Evolutionary conservation across 2,888 invertebrate species (phyloP).

Genomic region (Callyntrura sp.): DNA sequence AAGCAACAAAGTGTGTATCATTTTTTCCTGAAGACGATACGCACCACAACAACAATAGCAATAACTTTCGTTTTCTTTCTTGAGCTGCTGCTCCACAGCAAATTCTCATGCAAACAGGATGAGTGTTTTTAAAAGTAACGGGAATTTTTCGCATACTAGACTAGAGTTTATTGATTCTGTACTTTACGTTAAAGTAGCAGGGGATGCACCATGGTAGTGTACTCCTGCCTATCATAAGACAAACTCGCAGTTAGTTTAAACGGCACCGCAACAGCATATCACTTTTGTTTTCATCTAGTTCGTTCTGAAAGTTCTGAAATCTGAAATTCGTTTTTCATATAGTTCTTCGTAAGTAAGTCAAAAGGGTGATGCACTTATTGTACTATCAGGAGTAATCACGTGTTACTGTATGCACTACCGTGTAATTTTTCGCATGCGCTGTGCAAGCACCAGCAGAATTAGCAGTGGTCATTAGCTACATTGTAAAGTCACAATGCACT

Average conservation of each 20-base stretch:
- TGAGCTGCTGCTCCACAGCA: conserved; percentile 18
- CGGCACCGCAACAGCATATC: conserved; percentile 46
- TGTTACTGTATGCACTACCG: conserved; percentile 33
- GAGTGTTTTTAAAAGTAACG: conserved; percentile 62
- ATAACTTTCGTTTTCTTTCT: conserved; percentile 75
- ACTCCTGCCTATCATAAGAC: neutral
- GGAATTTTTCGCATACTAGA: conserved; percentile 51
- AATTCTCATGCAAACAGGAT: conserved; percentile 76
- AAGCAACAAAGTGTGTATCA: conserved; percentile 39
- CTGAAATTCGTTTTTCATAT: conserved; percentile 68
- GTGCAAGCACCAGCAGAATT: neutral
- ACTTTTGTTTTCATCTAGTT: conserved; percentile 75
- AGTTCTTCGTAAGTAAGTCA: conserved; percentile 72
- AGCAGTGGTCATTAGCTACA: neutral
- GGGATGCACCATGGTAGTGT: neutral
- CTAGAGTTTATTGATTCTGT: conserved; percentile 8
- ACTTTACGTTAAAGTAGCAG: too few relatives aligned
- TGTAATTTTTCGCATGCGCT: conserved; percentile 54
- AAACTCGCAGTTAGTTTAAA: neutral
- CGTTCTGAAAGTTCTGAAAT: too few relatives aligned
- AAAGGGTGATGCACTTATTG: conserved; percentile 73
- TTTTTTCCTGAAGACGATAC: conserved; percentile 42
- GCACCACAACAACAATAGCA: conserved; percentile 19
- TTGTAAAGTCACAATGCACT: too few relatives aligned
- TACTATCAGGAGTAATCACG: conserved; percentile 35